These are phyloP conservation scores for Grapholita molesta DNA, from an alignment of 1,140 invertebrate species.

Conservation along the genomic window DNA sequence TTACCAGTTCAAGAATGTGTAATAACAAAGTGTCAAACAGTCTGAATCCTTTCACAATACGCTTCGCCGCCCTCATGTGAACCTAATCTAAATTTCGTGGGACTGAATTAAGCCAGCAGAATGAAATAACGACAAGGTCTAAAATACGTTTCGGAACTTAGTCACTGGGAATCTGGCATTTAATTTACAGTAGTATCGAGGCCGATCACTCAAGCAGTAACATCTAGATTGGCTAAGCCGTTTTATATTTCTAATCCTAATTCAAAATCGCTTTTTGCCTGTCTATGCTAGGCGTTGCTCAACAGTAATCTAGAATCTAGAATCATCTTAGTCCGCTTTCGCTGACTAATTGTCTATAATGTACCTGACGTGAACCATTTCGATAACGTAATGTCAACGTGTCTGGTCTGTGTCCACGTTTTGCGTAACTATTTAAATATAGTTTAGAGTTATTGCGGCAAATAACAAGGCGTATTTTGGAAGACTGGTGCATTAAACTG, in stretches of 20 bases:
- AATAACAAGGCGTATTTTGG: neutral
- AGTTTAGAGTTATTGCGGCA: neutral
- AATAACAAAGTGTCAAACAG: neutral
- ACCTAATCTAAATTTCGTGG: slow-evolving; percentile 15
- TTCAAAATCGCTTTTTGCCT: slow-evolving; percentile 64
- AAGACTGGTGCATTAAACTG: slow-evolving; percentile 43
- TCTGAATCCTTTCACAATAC: neutral
- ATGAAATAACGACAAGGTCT: slow-evolving; percentile 24
- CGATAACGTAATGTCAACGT: slow-evolving; percentile 70
- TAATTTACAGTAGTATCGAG: slow-evolving; percentile 62
- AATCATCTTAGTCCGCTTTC: slow-evolving; percentile 54
- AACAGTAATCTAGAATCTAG: slow-evolving; percentile 39
- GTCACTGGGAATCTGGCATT: slow-evolving; percentile 75
- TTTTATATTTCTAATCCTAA: slow-evolving; percentile 72
- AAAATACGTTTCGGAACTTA: slow-evolving; percentile 42
- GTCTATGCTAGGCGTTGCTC: slow-evolving; percentile 54
- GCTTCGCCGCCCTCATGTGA: neutral
- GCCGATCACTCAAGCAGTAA: slow-evolving; percentile 70
- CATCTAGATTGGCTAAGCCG: slow-evolving; percentile 69
- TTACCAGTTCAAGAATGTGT: neutral
- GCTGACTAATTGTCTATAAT: slow-evolving; percentile 69
- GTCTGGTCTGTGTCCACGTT: slow-evolving; percentile 62
- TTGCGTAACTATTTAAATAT: slow-evolving; percentile 29
- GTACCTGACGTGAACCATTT: slow-evolving; percentile 41
- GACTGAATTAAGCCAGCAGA: neutral